phyloP scores from a whole-genome alignment of 2,888 invertebrate genomes.

The Torymus auratus region DNA sequence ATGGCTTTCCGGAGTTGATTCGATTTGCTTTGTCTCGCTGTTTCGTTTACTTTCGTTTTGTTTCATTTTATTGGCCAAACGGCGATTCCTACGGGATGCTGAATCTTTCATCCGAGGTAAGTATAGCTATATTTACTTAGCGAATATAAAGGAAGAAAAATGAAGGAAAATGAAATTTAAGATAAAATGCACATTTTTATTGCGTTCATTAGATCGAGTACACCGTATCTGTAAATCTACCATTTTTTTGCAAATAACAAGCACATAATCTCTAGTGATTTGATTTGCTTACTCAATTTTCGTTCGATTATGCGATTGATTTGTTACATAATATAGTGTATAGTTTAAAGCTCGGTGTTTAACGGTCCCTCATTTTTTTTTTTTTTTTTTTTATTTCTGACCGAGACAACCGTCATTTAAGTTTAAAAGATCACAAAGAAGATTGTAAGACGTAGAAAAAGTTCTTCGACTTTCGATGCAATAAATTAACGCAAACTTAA shows the following conservation, averaged over 20 bases:
- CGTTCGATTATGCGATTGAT: slow-evolving; percentile 34
- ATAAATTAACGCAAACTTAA: slow-evolving; percentile 43
- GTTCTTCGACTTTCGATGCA: not conserved
- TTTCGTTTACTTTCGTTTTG: too few species aligned
- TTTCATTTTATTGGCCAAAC: too few species aligned
- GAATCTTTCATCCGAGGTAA: slow-evolving; percentile 3
- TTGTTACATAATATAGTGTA: slow-evolving; percentile 44
- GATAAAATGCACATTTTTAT: slow-evolving; percentile 58
- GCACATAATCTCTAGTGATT: slow-evolving; percentile 40
- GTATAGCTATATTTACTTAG: not conserved
- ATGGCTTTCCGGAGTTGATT: too few species aligned
- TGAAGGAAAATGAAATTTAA: not conserved
- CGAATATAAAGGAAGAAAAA: not conserved
- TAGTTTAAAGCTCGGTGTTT: slow-evolving; percentile 51
- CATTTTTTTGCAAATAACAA: slow-evolving; percentile 41
- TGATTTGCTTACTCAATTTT: slow-evolving; percentile 43
- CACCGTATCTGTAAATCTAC: slow-evolving; percentile 53
- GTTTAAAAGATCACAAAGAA: slow-evolving; percentile 37
- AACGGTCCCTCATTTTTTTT: slow-evolving; percentile 26
- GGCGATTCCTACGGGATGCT: too few species aligned
- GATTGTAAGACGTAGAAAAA: slow-evolving; percentile 31
- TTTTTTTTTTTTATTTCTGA: not conserved
- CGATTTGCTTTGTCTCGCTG: too few species aligned
- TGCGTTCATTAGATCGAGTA: slow-evolving; percentile 55
- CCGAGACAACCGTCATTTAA: not conserved